These are phyloP conservation scores for Corythaeola cristata DNA, from an alignment of 2,113 vertebrate genomes.

Conservation along the genomic window DNA sequence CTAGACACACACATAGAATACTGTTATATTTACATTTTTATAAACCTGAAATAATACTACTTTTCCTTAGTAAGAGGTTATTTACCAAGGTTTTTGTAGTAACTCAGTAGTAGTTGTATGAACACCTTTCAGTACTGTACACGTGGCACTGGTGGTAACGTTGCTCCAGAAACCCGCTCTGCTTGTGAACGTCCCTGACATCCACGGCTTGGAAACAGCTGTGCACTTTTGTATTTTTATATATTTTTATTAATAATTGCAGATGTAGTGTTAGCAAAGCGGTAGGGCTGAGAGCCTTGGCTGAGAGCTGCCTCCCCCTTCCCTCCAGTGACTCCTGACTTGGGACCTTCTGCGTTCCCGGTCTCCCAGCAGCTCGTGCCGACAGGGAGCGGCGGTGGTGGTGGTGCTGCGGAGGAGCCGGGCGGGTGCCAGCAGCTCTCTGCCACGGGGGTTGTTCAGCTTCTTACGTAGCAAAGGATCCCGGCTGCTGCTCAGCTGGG, in stretches of 20 bases:
- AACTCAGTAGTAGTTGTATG: not conserved
- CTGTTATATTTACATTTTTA: constrained; percentile 33
- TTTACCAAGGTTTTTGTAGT: not conserved
- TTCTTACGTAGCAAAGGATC: fast-evolving
- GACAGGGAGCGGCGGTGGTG: not conserved
- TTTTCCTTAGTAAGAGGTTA: not conserved
- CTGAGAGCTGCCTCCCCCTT: not conserved
- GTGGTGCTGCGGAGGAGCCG: not conserved
- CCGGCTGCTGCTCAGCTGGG: not conserved
- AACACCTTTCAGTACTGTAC: not conserved
- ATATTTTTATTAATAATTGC: not conserved
- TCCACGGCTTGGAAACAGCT: not conserved
- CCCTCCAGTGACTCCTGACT: not conserved
- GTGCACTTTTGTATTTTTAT: constrained; percentile 6
- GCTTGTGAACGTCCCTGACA: not conserved
- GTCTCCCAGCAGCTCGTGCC: not conserved
- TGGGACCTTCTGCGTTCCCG: not conserved
- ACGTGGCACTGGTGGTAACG: not conserved
- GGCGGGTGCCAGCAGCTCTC: not conserved
- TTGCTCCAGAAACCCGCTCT: not conserved
- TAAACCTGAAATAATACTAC: not conserved
- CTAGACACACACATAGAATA: not conserved
- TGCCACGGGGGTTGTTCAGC: fast-evolving
- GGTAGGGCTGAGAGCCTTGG: not conserved
- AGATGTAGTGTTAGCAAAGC: not conserved